These are phyloP conservation scores for Unio delphinus DNA, from an alignment of 2,888 invertebrate species.

Conservation along the genomic window DNA sequence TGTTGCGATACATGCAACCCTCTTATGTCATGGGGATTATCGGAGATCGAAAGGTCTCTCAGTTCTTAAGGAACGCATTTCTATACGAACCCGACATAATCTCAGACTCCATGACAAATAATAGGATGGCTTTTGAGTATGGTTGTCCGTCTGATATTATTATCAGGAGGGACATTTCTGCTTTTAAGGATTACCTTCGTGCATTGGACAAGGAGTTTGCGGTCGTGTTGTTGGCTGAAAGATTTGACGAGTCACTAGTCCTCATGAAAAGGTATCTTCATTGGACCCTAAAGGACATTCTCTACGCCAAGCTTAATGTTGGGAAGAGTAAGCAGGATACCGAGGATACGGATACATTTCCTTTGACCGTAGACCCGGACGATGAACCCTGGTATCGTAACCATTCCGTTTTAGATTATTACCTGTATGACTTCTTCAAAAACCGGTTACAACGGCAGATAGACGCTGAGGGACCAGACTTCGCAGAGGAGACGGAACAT, in stretches of 20 bases:
- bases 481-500: slow-evolving; percentile 17
- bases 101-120: slow-evolving; percentile 21
- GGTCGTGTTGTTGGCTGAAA: slow-evolving; percentile 27
- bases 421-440: slow-evolving; percentile 30
- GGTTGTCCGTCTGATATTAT: slow-evolving; percentile 27
- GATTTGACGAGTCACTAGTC: slow-evolving; percentile 32
- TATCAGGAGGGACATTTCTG: slow-evolving; percentile 13
- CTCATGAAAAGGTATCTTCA: slow-evolving; percentile 22
- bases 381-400: slow-evolving; percentile 12
- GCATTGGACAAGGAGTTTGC: slow-evolving; percentile 29
- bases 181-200: slow-evolving; percentile 19
- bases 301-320: slow-evolving; percentile 34
- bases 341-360: slow-evolving; percentile 3
- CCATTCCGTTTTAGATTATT: slow-evolving; percentile 22
- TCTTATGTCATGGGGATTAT: slow-evolving; percentile 8
- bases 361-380: too few relatives aligned
- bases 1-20: slow-evolving; percentile 27
- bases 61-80: slow-evolving; percentile 13
- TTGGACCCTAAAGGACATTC: slow-evolving; percentile 27
- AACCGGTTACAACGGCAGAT: slow-evolving; percentile 19
- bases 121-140: slow-evolving; percentile 30
- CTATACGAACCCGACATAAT: slow-evolving; percentile 12
- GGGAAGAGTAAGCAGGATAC: slow-evolving; percentile 8
- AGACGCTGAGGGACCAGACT: slow-evolving; percentile 16
- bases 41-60: slow-evolving; percentile 11